phyloP scores from a whole-genome alignment of 64 coral and sea anemone genomes.

The Montipora sp. region DNA sequence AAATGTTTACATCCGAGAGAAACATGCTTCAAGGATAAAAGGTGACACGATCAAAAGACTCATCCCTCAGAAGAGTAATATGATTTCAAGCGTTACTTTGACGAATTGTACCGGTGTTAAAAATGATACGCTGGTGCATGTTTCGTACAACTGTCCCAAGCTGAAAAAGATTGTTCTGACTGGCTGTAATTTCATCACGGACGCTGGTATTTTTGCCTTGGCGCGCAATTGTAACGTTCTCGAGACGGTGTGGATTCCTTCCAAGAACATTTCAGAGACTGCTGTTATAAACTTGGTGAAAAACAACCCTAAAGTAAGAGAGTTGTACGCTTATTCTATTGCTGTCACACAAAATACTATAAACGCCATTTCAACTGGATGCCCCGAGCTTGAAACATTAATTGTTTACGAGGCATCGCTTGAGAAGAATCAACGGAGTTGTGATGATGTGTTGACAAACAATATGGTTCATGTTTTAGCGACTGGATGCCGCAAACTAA shows the following conservation, averaged over 20 bases:
- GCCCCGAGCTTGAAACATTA: conserved; percentile 76
- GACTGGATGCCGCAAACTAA: conserved; percentile 71
- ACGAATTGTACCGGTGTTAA: conserved; percentile 71
- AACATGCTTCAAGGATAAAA: conserved; percentile 70
- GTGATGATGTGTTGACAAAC: conserved; percentile 71
- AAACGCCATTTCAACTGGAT: conserved; percentile 53
- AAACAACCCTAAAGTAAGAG: conserved; percentile 74
- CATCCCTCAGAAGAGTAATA: conserved; percentile 68
- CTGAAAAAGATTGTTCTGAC: conserved; percentile 78
- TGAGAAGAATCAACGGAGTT: conserved; percentile 82
- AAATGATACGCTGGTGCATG: conserved; percentile 67
- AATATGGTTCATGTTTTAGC: conserved; percentile 84
- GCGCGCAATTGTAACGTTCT: conserved; percentile 84
- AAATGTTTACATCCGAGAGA: conserved; percentile 64
- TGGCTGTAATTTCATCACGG: conserved; percentile 80
- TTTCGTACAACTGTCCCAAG: conserved; percentile 83
- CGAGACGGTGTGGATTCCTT: conserved; percentile 74
- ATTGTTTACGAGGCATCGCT: conserved; percentile 88
- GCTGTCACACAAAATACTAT: conserved; percentile 85
- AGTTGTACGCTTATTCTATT: conserved; percentile 79
- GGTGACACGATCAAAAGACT: conserved; percentile 70
- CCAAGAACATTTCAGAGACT: conserved; percentile 84
- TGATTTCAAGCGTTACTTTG: conserved; percentile 82
- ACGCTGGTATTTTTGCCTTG: conserved; percentile 75
- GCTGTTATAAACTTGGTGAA: conserved; percentile 80